Conservation (phyloP, 1,140 invertebrate genomes). For the Piezodorus guildinii region DNA sequence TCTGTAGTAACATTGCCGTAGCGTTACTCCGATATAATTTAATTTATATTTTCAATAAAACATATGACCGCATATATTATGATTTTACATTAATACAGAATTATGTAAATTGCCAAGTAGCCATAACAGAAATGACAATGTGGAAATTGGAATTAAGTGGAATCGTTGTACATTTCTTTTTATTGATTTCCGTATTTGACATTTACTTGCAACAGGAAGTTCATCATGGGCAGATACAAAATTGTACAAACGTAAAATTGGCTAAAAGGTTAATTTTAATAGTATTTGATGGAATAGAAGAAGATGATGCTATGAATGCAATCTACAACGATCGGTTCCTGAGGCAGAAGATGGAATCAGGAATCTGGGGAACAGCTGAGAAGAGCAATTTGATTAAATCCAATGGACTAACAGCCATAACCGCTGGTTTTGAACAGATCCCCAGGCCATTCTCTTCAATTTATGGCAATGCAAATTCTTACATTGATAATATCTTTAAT, state of each 20-base stretch:
- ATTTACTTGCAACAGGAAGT: neutral
- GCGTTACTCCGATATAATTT: too few species aligned
- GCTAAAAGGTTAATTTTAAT: conserved; percentile 4
- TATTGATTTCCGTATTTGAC: neutral
- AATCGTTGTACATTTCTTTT: neutral
- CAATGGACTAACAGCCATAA: neutral
- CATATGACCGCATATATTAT: too few species aligned
- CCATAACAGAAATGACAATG: neutral
- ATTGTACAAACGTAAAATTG: neutral
- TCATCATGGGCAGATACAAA: neutral
- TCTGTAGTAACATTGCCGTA: too few species aligned
- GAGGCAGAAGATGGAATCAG: neutral
- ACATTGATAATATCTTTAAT: neutral
- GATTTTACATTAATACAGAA: too few species aligned
- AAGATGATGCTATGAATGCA: neutral
- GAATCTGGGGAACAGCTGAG: neutral
- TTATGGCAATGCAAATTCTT: neutral
- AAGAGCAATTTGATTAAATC: neutral
- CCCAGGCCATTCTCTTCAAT: neutral
- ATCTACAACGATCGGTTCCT: neutral
- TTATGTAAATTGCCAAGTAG: neutral
- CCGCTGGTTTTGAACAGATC: neutral
- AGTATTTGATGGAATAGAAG: neutral
- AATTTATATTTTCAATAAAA: too few species aligned
- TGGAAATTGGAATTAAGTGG: neutral